Evolutionary conservation across 2,113 vertebrate species (phyloP), one percentile per base, ranked within the genome.

Genomic region (Pterocles burchelli): DNA sequence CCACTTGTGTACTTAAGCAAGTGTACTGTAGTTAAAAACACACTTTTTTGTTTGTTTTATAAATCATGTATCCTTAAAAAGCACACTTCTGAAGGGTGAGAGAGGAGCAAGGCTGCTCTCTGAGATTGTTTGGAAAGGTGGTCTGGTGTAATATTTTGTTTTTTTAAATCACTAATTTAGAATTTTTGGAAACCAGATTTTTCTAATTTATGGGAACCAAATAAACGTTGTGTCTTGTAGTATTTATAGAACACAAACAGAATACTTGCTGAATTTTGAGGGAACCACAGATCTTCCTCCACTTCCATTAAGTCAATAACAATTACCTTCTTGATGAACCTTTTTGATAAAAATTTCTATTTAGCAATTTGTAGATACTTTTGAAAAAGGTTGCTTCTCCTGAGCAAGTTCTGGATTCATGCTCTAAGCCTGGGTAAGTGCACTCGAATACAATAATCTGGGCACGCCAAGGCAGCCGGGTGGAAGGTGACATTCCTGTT

Each of bases 331-430:
- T 97, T 96, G 94, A 86, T 92, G 96, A 88, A 95, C 84, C 54
- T 97, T 98, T 95, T 98, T 97, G 96, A 96, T 98, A 98, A 96
- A 80, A 89, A 95, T 97, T 98, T 98, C 76, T 98, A 97, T 97
- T 94, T 97, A 96, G 95, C 25, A 13, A 63, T 97, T 97, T 97
- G 62, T 97, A 92, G 94, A 96, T 93, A 92, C 91, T 98, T 98
- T 95, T 94, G 55, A 88, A 96, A 95, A 92, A 93, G 93, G 89
- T 79, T 97, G 8, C 96, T 97, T 92, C 92, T 97, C 93, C 89
- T 97, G 89, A 87, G 86, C 65, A 88, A 76, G 89, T 61, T 49
- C 28, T 29, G 57, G 89, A 73, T 94, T 95, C 28, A 20, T 70
- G 88, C 85, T 86, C 52, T 89, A 83, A 88, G 81, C 87, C 94